Percentiles rank a stretch among this genome's conserved stretches.
phyloP scores from a whole-genome alignment of 2,888 invertebrate species.

The Cybosia mesomella region DNA sequence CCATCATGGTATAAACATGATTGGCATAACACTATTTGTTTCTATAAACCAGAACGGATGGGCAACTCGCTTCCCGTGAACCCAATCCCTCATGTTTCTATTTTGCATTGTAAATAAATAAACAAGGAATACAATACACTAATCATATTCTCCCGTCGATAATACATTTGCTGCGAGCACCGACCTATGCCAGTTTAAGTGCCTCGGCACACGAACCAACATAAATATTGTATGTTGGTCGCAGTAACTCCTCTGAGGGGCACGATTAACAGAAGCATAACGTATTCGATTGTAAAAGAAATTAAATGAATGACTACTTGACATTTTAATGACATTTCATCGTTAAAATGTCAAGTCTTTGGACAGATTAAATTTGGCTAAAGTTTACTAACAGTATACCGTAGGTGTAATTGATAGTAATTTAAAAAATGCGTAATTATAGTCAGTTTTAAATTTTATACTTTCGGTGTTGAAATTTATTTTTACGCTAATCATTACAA shows the following conservation, averaged over 20 bases:
- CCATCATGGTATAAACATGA: neutral
- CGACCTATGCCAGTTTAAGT: conserved; percentile 32
- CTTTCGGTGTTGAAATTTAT: neutral
- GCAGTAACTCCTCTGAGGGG: neutral
- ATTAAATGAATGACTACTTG: conserved; percentile 5
- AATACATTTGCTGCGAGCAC: conserved; percentile 52
- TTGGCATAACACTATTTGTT: neutral
- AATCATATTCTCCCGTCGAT: conserved; percentile 60
- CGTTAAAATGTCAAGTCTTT: neutral
- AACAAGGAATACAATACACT: conserved; percentile 59
- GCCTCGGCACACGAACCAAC: conserved; percentile 25
- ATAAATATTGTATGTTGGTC: conserved; percentile 20
- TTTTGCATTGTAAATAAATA: conserved; percentile 55
- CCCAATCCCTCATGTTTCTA: conserved; percentile 13
- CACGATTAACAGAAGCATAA: conserved; percentile 5
- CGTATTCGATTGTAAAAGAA: conserved; percentile 2
- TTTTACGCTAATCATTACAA: neutral
- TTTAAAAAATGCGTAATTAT: neutral
- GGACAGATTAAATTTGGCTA: neutral
- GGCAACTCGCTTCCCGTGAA: conserved; percentile 3
- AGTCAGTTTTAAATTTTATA: neutral
- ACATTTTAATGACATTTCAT: neutral
- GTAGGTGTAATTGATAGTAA: neutral
- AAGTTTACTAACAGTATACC: neutral
- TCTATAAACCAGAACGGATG: neutral